Evolutionary conservation across 2,888 invertebrate species (phyloP), one percentile per base, ranked within the genome.

Genomic region (Tetramorium bicarinatum): DNA sequence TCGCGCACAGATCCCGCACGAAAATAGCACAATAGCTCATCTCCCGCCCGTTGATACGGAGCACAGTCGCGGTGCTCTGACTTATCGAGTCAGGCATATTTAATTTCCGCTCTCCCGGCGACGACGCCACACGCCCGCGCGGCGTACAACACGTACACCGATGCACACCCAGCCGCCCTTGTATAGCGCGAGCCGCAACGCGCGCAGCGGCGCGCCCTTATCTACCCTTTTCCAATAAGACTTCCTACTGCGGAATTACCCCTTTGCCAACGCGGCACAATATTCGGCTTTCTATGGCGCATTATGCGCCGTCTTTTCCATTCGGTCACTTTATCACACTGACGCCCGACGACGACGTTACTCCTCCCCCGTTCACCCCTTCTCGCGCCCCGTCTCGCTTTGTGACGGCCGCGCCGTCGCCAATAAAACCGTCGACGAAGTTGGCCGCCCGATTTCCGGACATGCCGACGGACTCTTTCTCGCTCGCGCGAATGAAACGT

Each of bases 1-100:
- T 86, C 89, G 87, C 85, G 84, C 91, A 66, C 76, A 92, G 91
- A 92, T 93, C 93, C 93, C 93, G 91, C 93, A 93, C 92, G 93
- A 93, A 94, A 94, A 94, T 94, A 93, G 93, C 92, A 94, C 94
- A 94, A 94, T 94, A 94, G 94, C 93, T 94, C 94, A 94, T 94
- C 94, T 93, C 93, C 92, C 92, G 91, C 91, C 79, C 90, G 92
- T 93, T 93, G 93, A 94, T 93, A 93, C 91, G 92, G 92, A 90
- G 91, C 92, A 91, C 91, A 90, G 91, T 88, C 90, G 88, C 88
- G 88, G 91, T 89, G 91, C 89, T 92, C 93, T 93, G 93, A 94
- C 94, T 95, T 95, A 95, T 95, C 94, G 94, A 94, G 93, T 93
- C 93, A 94, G 94, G 94, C 94, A 95, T 95, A 95, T 95, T 95